These are phyloP conservation scores for Epistrophe eligans DNA, from an alignment of 2,888 invertebrate species.

Conservation along the genomic window DNA sequence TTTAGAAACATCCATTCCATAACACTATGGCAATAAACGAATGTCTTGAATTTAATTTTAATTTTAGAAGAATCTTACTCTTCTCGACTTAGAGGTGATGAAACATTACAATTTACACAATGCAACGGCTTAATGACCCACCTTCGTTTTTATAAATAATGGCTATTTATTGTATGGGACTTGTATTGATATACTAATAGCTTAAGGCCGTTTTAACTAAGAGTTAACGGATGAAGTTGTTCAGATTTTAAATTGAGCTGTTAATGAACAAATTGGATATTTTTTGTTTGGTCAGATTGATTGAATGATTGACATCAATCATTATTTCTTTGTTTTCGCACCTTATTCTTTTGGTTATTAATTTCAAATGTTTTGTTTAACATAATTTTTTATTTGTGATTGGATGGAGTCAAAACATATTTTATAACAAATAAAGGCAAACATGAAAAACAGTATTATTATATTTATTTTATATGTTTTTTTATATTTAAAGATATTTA, in stretches of 20 bases:
- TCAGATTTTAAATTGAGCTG: slow-evolving; percentile 9
- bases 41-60: slow-evolving; percentile 8
- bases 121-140: slow-evolving; percentile 38
- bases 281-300: slow-evolving; percentile 3
- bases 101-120: slow-evolving; percentile 58
- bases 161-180: slow-evolving; percentile 9
- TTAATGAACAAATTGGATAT: slow-evolving; percentile 12
- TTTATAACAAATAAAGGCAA: too few species aligned
- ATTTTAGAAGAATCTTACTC: neutral
- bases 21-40: neutral
- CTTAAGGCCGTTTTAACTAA: neutral
- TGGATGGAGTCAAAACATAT: too few species aligned
- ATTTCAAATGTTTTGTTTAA: neutral
- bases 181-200: neutral
- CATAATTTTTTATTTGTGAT: neutral
- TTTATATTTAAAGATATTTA: too few species aligned
- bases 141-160: slow-evolving; percentile 40
- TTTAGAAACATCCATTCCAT: neutral
- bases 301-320: slow-evolving; percentile 12
- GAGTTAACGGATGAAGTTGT: slow-evolving; percentile 16
- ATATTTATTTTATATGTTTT: too few species aligned
- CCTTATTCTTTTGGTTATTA: neutral
- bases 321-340: neutral
- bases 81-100: slow-evolving; percentile 26
- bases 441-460: too few species aligned